Conservation (phyloP, 2,888 invertebrate species). For the Scaptomyza flava region DNA sequence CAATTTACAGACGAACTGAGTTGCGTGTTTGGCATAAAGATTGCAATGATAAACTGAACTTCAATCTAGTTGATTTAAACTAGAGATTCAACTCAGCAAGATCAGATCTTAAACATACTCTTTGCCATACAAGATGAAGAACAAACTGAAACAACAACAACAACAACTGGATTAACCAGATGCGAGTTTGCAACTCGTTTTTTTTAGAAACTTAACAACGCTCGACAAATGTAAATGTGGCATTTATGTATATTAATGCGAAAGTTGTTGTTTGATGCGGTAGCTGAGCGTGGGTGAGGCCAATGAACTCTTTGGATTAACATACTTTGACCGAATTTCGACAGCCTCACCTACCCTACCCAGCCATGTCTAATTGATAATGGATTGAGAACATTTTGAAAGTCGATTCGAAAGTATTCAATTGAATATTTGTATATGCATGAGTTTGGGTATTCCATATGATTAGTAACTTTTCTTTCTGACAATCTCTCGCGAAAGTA, state of each 20-base stretch:
- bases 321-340: conserved; percentile 5
- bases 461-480: background rate
- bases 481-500: background rate
- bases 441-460: background rate
- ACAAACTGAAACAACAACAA: conserved; percentile 3
- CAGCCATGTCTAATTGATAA: background rate
- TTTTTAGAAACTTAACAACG: background rate
- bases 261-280: conserved; percentile 32
- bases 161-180: conserved; percentile 67
- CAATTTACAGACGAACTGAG: background rate
- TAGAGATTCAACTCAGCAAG: background rate
- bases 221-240: background rate
- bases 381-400: conserved; percentile 36
- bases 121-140: background rate
- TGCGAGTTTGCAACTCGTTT: conserved; percentile 57
- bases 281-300: conserved; percentile 40
- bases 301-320: conserved; percentile 57
- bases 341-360: background rate
- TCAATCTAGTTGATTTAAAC: conserved; percentile 2
- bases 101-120: background rate
- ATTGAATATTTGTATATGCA: background rate
- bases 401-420: conserved; percentile 29
- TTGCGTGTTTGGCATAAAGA: conserved; percentile 33
- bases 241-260: conserved; percentile 53
- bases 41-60: conserved; percentile 3